A percentile compares a stretch with the other conserved stretches of the same genome.
Evolutionary conservation across 2,888 invertebrate genomes (phyloP).

Genomic region (Acronicta aceris): DNA sequence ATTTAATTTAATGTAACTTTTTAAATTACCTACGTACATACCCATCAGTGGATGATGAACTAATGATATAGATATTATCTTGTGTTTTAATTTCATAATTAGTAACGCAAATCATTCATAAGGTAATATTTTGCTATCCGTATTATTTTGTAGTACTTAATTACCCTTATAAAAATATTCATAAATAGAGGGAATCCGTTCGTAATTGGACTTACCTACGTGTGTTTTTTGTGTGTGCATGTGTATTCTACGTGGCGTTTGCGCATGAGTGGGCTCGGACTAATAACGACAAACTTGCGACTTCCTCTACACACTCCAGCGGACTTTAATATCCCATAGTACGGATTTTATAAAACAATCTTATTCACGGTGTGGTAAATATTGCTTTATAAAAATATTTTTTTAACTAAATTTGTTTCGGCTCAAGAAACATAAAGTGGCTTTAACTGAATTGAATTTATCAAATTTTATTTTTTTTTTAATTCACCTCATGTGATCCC

Average conservation of each 20-base stretch:
- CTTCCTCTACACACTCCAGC: constrained; percentile 73
- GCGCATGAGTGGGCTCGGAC: constrained; percentile 65
- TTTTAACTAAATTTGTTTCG: no score
- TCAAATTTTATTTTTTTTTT: no score
- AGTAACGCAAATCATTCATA: no score
- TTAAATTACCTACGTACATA: neutral
- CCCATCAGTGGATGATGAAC: neutral
- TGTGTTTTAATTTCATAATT: no score
- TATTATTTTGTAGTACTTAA: neutral
- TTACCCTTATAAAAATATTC: neutral
- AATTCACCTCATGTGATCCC: no score
- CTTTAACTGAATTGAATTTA: no score
- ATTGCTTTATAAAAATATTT: neutral
- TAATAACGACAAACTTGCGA: constrained; percentile 74
- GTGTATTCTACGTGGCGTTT: constrained; percentile 42
- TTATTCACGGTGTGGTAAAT: constrained; percentile 27
- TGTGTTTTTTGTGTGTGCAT: constrained; percentile 37
- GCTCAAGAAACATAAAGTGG: no score
- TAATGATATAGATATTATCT: no score
- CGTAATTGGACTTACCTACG: constrained; percentile 7
- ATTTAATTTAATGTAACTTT: no score
- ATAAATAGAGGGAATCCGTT: neutral
- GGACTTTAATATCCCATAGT: constrained; percentile 56
- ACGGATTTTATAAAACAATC: constrained; percentile 53
- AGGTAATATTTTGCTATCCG: neutral